Conservation (phyloP, 2,888 invertebrate genomes). For the Lochmaea crataegi region DNA sequence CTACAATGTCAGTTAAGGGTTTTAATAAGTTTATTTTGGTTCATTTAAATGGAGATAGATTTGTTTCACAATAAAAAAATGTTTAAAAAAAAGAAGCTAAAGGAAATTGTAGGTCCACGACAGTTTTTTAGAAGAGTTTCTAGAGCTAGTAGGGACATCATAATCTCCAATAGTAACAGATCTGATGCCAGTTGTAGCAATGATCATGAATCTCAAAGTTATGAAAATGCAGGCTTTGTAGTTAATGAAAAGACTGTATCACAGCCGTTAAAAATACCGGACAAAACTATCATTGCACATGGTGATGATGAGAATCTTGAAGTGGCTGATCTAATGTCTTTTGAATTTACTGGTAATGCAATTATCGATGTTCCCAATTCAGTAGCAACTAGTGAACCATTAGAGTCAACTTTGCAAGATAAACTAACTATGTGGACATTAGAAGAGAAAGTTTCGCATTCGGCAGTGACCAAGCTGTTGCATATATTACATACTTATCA, state of each 20-base stretch:
- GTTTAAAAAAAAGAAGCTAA: conserved; percentile 22
- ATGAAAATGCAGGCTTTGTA: conserved; percentile 21
- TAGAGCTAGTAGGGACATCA: conserved; percentile 21
- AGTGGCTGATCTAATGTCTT: conserved; percentile 22
- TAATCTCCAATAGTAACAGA: conserved; percentile 16
- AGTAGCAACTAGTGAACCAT: conserved; percentile 21
- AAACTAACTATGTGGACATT: conserved; percentile 27
- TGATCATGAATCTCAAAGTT: conserved; percentile 26
- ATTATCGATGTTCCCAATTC: conserved; percentile 18
- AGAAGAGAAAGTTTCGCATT: conserved; percentile 28
- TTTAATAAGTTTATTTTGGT: conserved; percentile 19
- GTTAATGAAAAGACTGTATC: conserved; percentile 16
- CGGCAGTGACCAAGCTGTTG: conserved; percentile 27
- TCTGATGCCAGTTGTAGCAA: conserved; percentile 17
- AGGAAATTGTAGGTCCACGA: conserved; percentile 26
- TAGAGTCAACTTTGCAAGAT: conserved; percentile 24
- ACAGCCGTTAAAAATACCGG: conserved; percentile 13
- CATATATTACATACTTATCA: conserved; percentile 10
- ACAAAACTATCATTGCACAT: conserved; percentile 25
- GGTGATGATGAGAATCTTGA: conserved; percentile 16
- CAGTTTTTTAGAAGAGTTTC: conserved; percentile 26
- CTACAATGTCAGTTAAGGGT: conserved; percentile 16
- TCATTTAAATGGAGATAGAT: conserved; percentile 14
- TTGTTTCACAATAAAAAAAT: conserved; percentile 30
- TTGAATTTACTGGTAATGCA: conserved; percentile 21